Percentiles rank a stretch among this genome's conserved stretches.
These are phyloP conservation scores for Haliclona indistincta DNA, from an alignment of 37 sponge, comb jelly and placozoan genomes.

Conservation along the genomic window DNA sequence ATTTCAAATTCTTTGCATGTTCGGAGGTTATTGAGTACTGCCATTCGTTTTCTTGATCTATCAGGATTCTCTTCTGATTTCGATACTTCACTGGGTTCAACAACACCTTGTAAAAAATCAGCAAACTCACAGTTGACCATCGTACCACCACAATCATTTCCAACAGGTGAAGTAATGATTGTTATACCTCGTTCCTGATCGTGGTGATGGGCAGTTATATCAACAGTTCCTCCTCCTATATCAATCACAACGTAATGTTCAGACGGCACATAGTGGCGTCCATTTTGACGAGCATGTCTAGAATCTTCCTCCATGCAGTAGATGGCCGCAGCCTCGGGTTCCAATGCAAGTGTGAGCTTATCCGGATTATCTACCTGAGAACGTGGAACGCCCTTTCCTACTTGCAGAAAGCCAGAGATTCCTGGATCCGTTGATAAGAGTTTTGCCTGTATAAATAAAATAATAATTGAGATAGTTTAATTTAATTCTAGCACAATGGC, in stretches of 20 bases:
- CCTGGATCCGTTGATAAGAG: constrained; percentile 18
- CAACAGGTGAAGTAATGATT: constrained; percentile 13
- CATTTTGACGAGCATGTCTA: not conserved
- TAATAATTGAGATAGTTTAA: not conserved
- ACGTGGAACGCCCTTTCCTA: not conserved
- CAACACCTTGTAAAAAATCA: not conserved
- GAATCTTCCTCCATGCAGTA: constrained; percentile 13
- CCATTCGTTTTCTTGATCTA: constrained; percentile 1
- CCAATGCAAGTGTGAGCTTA: constrained; percentile 36
- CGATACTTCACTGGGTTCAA: not conserved
- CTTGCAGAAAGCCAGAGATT: not conserved
- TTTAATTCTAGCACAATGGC: not conserved
- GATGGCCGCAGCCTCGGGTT: constrained; percentile 44
- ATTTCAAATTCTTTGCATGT: constrained; percentile 26
- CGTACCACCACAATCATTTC: constrained; percentile 36
- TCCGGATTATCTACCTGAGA: constrained; percentile 18
- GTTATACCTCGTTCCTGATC: not conserved
- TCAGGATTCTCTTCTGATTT: not conserved
- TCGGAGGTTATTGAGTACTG: constrained; percentile 8
- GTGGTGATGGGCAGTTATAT: constrained; percentile 34
- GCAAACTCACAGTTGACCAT: constrained; percentile 19
- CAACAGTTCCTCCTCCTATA: constrained; percentile 48
- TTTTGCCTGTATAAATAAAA: constrained; percentile 25
- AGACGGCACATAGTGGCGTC: not conserved
- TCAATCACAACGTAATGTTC: constrained; percentile 26